Percentiles rank a stretch among this genome's conserved stretches.
These are phyloP conservation scores for Fabriciana adippe DNA, from an alignment of 2,888 invertebrate species.

Conservation along the genomic window DNA sequence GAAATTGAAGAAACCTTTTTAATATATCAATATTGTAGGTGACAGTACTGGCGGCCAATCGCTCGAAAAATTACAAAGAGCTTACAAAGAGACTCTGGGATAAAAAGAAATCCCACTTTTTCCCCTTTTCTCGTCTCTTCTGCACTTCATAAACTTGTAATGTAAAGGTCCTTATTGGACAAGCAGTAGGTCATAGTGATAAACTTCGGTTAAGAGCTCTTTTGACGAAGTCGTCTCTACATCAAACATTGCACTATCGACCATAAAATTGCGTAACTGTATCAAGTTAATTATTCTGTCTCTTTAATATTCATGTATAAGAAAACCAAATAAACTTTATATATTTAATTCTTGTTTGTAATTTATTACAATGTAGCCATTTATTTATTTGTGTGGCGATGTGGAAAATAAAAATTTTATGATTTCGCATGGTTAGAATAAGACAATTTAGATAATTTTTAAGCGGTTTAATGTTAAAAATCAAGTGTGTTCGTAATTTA, in stretches of 20 bases:
- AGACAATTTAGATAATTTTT: too few relatives aligned
- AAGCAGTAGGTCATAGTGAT: conserved; percentile 30
- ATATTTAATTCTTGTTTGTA: too few relatives aligned
- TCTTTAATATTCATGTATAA: background rate
- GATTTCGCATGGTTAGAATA: too few relatives aligned
- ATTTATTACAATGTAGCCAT: too few relatives aligned
- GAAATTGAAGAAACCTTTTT: conserved; percentile 35
- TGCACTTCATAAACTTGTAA: conserved; percentile 38
- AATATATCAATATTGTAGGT: conserved; percentile 40
- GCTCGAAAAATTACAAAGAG: conserved; percentile 41
- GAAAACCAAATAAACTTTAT: background rate
- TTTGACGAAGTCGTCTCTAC: conserved; percentile 8
- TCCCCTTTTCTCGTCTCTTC: conserved; percentile 33
- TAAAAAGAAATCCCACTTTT: conserved; percentile 37
- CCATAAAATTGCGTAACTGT: conserved; percentile 1
- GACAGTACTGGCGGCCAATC: conserved; percentile 30
- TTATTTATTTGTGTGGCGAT: too few relatives aligned
- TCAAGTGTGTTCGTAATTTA: too few relatives aligned
- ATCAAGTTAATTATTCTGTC: background rate
- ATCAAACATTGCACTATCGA: background rate
- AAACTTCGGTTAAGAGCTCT: conserved; percentile 25
- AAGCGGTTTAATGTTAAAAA: too few relatives aligned
- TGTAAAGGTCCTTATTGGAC: conserved; percentile 37
- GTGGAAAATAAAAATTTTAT: too few relatives aligned
- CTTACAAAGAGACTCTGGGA: conserved; percentile 39